phyloP scores from a whole-genome alignment of 2,888 invertebrate genomes.

The Deilephila porcellus region DNA sequence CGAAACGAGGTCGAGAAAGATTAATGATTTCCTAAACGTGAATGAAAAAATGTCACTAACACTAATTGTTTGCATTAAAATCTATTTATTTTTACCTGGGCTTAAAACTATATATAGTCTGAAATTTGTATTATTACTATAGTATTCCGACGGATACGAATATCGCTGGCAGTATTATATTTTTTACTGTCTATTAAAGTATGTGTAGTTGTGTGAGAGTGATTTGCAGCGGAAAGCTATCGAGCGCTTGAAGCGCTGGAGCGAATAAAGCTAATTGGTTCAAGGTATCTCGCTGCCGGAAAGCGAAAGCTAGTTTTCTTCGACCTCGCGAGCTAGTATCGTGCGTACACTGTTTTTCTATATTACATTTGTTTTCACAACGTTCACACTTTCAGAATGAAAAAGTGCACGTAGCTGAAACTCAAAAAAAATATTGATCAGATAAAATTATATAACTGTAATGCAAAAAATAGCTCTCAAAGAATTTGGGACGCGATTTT shows the following conservation, averaged over 20 bases:
- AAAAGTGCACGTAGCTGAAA: background rate
- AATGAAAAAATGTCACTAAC: conserved; percentile 1
- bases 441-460: too few relatives aligned
- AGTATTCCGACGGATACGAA: background rate
- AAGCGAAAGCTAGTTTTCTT: conserved; percentile 26
- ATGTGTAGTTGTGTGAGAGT: background rate
- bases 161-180: too few relatives aligned
- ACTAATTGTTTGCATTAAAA: background rate
- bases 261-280: conserved; percentile 8
- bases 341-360: background rate
- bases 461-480: too few relatives aligned
- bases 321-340: conserved; percentile 6
- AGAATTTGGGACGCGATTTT: too few relatives aligned
- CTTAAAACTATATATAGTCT: background rate
- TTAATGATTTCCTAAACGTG: conserved; percentile 13
- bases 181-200: background rate
- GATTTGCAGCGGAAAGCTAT: background rate
- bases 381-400: background rate
- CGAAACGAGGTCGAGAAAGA: conserved; percentile 11
- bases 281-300: conserved; percentile 17
- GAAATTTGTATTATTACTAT: too few relatives aligned
- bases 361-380: background rate
- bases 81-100: background rate
- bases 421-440: background rate
- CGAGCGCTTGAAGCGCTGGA: background rate